phyloP scores from a whole-genome alignment of 2,113 vertebrate species.

The Zingel zingel region DNA sequence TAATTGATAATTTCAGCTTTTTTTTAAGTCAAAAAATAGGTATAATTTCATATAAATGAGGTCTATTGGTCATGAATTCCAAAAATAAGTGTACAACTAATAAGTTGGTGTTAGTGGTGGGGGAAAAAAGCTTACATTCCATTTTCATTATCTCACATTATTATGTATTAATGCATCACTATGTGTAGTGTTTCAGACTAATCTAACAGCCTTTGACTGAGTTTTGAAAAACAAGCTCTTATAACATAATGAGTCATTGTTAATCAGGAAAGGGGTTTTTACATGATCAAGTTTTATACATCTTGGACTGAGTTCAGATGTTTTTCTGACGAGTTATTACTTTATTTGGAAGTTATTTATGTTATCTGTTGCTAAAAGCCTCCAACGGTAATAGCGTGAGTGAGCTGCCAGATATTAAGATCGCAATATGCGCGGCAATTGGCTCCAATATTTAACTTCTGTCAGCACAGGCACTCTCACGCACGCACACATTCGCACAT shows the following conservation, averaged over 20 bases:
- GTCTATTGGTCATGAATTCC: too few relatives aligned
- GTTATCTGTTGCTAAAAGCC: slow-evolving; percentile 37
- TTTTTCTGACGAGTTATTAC: slow-evolving; percentile 37
- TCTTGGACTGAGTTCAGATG: background rate
- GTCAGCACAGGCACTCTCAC: slow-evolving; percentile 25
- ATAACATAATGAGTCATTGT: background rate
- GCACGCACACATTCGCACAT: slow-evolving; percentile 4
- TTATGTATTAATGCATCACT: background rate
- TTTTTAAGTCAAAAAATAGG: too few relatives aligned
- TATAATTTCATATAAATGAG: too few relatives aligned
- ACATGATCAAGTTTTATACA: background rate
- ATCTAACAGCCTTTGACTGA: background rate
- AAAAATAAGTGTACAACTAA: too few relatives aligned
- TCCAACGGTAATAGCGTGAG: slow-evolving; percentile 22
- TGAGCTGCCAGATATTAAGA: slow-evolving; percentile 47
- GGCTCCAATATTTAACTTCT: slow-evolving; percentile 48
- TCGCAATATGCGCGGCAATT: slow-evolving; percentile 34
- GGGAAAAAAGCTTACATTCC: too few relatives aligned
- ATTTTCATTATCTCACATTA: background rate
- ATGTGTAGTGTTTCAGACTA: background rate
- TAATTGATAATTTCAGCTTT: too few relatives aligned
- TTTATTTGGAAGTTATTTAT: slow-evolving; percentile 49
- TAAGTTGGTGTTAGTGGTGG: too few relatives aligned
- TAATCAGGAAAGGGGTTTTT: slow-evolving; percentile 13
- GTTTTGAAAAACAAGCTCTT: background rate